Percentiles rank a stretch among this genome's conserved stretches.
Conservation (phyloP, 2,113 vertebrate species). For the Spheniscus mendiculus region DNA sequence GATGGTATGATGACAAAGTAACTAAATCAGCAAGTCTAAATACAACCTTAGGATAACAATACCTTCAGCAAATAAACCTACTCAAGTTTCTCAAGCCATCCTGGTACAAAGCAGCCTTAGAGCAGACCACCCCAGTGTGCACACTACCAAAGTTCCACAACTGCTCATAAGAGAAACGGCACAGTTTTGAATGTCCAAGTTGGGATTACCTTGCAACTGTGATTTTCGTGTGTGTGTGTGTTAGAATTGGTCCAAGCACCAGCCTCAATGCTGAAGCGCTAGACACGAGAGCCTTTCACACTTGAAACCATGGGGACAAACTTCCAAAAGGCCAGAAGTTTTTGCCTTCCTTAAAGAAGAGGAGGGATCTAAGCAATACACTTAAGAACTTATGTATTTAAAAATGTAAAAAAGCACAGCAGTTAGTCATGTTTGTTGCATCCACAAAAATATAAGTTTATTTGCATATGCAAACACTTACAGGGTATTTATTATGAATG, state of each 20-base stretch:
- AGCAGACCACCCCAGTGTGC: neutral
- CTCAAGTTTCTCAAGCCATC: neutral
- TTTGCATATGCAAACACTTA: conserved; percentile 25
- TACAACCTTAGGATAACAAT: neutral
- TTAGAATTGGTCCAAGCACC: neutral
- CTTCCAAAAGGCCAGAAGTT: neutral
- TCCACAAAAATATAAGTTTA: conserved; percentile 24
- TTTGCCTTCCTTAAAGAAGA: neutral
- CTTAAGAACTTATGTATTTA: neutral
- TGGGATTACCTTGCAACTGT: neutral
- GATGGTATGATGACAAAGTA: neutral
- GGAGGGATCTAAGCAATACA: neutral
- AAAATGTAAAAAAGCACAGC: neutral
- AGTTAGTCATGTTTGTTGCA: neutral
- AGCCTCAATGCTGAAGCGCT: rapidly evolving
- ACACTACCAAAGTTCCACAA: neutral
- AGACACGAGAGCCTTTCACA: neutral
- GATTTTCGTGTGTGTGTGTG: too few relatives aligned
- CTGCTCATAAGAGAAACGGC: neutral
- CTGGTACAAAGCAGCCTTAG: neutral
- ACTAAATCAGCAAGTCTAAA: neutral
- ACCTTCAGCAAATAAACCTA: neutral
- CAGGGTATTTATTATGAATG: neutral
- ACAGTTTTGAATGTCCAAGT: neutral
- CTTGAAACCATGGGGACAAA: neutral